Evolutionary conservation across 2,888 invertebrate species (phyloP).

Genomic region (Cerastis leucographa): DNA sequence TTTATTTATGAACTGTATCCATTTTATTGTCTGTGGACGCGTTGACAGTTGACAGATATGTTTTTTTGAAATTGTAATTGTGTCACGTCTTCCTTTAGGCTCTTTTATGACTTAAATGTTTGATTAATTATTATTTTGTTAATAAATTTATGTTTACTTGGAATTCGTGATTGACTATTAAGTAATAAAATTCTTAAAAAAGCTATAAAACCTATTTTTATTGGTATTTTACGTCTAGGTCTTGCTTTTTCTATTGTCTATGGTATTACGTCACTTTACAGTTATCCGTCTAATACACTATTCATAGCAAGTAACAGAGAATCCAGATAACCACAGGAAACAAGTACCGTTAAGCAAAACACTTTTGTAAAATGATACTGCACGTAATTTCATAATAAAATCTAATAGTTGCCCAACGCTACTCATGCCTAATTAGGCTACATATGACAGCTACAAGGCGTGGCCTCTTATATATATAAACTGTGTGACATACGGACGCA

Average conservation of each 20-base stretch:
- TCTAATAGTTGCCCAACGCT: constrained; percentile 77
- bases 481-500: constrained; percentile 86
- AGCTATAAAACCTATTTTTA: neutral
- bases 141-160: constrained; percentile 27
- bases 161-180: constrained; percentile 34
- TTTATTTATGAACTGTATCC: constrained; percentile 78
- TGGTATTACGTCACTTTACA: constrained; percentile 35
- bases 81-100: constrained; percentile 66
- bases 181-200: constrained; percentile 3
- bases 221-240: constrained; percentile 9
- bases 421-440: constrained; percentile 88
- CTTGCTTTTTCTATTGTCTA: constrained; percentile 10
- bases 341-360: constrained; percentile 60
- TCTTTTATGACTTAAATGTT: constrained; percentile 64
- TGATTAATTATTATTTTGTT: constrained; percentile 42
- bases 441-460: constrained; percentile 90
- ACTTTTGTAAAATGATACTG: constrained; percentile 68
- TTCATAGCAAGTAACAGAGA: constrained; percentile 52
- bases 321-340: constrained; percentile 62
- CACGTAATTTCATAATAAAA: constrained; percentile 74
- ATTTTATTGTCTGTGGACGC: constrained; percentile 80
- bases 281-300: constrained; percentile 46
- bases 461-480: constrained; percentile 85
- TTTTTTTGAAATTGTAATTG: constrained; percentile 70
- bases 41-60: constrained; percentile 72